A percentile compares a stretch with the other conserved stretches of the same genome.
Conservation (phyloP, 1,140 invertebrate species). For the Thaumetopoea pityocampa region DNA sequence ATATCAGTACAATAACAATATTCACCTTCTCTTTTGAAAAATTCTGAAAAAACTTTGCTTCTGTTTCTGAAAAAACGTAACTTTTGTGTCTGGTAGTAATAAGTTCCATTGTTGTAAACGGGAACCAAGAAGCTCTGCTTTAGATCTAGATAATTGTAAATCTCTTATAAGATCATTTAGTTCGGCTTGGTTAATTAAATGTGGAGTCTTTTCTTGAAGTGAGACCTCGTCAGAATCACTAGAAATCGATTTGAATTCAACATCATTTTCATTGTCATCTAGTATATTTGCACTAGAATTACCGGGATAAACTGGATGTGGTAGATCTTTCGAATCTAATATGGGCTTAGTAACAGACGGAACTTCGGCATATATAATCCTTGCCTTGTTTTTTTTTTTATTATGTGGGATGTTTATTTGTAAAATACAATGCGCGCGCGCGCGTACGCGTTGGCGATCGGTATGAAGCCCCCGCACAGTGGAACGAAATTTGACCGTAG, state of each 20-base stretch:
- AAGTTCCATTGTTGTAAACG: slow-evolving; percentile 6
- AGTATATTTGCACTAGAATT: slow-evolving; percentile 12
- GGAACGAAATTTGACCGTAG: too few relatives aligned
- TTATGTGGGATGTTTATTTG: too few relatives aligned
- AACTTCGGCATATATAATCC: slow-evolving; percentile 10
- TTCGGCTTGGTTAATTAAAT: slow-evolving; percentile 6
- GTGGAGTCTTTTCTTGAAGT: slow-evolving; percentile 9
- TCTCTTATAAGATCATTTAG: slow-evolving; percentile 7
- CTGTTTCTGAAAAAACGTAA: slow-evolving; percentile 4
- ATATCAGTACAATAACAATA: slow-evolving; percentile 4
- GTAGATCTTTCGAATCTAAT: slow-evolving; percentile 9
- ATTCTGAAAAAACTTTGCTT: slow-evolving; percentile 1
- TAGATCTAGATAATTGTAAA: slow-evolving; percentile 3
- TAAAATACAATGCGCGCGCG: too few relatives aligned
- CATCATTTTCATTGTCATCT: slow-evolving; percentile 11
- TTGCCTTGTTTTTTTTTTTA: slow-evolving; percentile 16
- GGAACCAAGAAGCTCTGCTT: slow-evolving; percentile 3
- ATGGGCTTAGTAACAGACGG: slow-evolving; percentile 8
- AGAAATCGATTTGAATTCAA: slow-evolving; percentile 11
- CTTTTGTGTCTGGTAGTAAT: not conserved
- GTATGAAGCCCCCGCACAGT: too few relatives aligned
- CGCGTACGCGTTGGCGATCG: too few relatives aligned
- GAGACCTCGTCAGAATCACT: slow-evolving; percentile 8
- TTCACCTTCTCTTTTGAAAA: not conserved
- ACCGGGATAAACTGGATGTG: slow-evolving; percentile 8